A percentile compares a stretch with the other conserved stretches of the same genome.
Evolutionary conservation across 1,140 invertebrate genomes (phyloP).

Genomic region (Zaprionus ghesquierei): DNA sequence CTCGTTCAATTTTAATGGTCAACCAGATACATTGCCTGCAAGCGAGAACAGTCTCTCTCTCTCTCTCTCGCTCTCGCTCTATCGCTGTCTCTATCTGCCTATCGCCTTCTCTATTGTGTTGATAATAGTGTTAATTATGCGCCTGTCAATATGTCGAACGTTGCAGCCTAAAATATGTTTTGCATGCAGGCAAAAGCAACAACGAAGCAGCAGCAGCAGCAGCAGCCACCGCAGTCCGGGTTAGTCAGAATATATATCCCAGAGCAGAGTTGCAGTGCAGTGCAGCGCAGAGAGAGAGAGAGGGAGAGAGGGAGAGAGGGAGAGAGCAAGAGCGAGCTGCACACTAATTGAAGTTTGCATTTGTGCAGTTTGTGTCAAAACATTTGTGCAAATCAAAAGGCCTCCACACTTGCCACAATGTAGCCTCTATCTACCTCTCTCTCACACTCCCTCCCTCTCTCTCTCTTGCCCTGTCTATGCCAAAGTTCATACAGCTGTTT

Average conservation of each 20-base stretch:
- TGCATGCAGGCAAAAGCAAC: constrained; percentile 4
- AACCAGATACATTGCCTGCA: constrained; percentile 44
- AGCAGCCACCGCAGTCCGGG: not conserved
- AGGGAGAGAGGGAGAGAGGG: not conserved
- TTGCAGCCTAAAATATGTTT: constrained; percentile 58
- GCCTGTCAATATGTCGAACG: constrained; percentile 73
- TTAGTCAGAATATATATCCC: not conserved
- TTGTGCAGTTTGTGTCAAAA: constrained; percentile 57
- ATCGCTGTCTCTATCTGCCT: not conserved
- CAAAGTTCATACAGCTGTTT: constrained; percentile 39
- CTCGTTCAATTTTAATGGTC: constrained; percentile 62
- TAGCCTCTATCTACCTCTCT: not conserved
- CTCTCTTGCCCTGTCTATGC: not conserved
- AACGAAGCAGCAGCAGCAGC: not conserved
- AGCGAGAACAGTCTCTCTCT: not conserved
- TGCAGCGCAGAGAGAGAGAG: not conserved
- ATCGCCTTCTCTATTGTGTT: constrained; percentile 29
- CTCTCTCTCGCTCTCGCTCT: not conserved
- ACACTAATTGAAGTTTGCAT: constrained; percentile 68
- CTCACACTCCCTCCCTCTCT: no score
- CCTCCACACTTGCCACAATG: not conserved
- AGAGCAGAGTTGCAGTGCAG: not conserved
- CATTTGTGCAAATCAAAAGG: constrained; percentile 51
- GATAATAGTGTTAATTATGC: constrained; percentile 76
- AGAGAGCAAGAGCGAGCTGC: constrained; percentile 9